Percentiles rank a stretch among this genome's conserved stretches.
These are phyloP conservation scores for Hydroisotoma schaefferi DNA, from an alignment of 2,888 invertebrate species.

Conservation along the genomic window DNA sequence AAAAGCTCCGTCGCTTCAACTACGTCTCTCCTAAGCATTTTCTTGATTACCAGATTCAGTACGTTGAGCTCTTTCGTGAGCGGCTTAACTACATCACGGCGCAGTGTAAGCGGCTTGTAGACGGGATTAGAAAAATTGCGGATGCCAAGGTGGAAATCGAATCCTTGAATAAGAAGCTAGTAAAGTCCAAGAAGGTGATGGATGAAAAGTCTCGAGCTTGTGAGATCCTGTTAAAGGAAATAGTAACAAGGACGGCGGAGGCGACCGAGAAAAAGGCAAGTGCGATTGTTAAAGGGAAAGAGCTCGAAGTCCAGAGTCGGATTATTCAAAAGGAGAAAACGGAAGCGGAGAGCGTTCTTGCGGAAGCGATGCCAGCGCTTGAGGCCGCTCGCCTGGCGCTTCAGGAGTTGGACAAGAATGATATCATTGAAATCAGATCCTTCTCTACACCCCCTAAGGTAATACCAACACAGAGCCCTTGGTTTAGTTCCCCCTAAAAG, in stretches of 20 bases:
- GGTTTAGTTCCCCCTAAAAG: no score
- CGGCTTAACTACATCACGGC: constrained; percentile 58
- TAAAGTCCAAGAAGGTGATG: constrained; percentile 76
- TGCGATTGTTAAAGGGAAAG: constrained; percentile 73
- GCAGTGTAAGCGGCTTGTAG: constrained; percentile 66
- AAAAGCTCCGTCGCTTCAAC: constrained; percentile 72
- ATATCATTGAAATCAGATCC: constrained; percentile 71
- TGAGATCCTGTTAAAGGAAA: constrained; percentile 71
- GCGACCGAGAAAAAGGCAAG: constrained; percentile 74
- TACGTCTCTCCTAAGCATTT: constrained; percentile 91
- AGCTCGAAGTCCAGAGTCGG: constrained; percentile 76
- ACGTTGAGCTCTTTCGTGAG: constrained; percentile 70
- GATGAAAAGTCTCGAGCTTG: constrained; percentile 77
- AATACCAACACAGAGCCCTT: no score
- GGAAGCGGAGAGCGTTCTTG: constrained; percentile 76
- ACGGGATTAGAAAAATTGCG: constrained; percentile 75
- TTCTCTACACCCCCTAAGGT: constrained; percentile 82
- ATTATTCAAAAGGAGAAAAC: constrained; percentile 75
- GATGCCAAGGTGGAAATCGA: constrained; percentile 80
- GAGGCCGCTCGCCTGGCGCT: constrained; percentile 76
- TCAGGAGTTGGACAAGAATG: constrained; percentile 77
- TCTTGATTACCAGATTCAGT: constrained; percentile 78
- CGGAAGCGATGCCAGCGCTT: constrained; percentile 77
- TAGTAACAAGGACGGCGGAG: constrained; percentile 57
- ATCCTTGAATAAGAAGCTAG: constrained; percentile 73